These are phyloP conservation scores for Tipula confusa DNA, from an alignment of 2,888 invertebrate genomes.

Conservation along the genomic window DNA sequence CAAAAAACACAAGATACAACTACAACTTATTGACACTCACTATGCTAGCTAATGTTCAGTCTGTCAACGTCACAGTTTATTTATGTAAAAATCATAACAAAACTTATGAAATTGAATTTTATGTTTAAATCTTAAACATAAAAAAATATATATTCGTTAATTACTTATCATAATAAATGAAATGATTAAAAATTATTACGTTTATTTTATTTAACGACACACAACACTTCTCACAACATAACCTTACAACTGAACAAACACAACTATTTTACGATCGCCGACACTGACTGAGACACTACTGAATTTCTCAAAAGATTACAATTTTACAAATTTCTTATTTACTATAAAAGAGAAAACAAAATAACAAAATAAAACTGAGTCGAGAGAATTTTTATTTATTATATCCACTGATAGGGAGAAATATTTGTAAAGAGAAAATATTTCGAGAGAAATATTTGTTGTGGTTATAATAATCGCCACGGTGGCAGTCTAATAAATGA, in stretches of 20 bases:
- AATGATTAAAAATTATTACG: too few species aligned
- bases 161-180: too few species aligned
- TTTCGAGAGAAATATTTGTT: too few species aligned
- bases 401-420: too few species aligned
- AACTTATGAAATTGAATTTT: background rate
- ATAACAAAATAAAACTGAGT: too few species aligned
- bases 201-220: background rate
- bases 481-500: too few species aligned
- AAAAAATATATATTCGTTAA: background rate
- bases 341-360: background rate
- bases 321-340: background rate
- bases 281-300: too few species aligned
- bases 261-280: background rate
- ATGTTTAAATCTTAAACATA: too few species aligned
- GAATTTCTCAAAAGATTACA: too few species aligned
- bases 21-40: background rate
- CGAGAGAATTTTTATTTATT: background rate
- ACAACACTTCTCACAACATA: background rate
- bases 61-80: conserved; percentile 25
- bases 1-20: background rate
- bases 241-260: background rate
- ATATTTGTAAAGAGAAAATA: too few species aligned
- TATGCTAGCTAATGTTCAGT: background rate
- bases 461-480: too few species aligned
- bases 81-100: background rate